Evolutionary conservation across 2,888 invertebrate species (phyloP).

Genomic region (Pyrrhia umbra): DNA sequence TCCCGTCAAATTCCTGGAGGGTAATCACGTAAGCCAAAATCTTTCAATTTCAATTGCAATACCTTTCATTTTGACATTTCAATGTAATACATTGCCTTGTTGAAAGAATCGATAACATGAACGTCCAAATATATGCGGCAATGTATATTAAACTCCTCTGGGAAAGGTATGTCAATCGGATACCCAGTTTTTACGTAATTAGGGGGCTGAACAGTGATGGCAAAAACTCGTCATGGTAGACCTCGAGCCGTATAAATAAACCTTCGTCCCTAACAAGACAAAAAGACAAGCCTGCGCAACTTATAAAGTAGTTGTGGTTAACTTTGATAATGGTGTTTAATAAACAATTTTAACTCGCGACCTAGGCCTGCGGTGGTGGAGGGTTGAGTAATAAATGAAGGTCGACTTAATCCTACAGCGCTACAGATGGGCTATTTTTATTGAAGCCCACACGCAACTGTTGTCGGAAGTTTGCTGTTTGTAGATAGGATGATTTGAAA

Average conservation of each 20-base stretch:
- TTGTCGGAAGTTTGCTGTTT: constrained; percentile 8
- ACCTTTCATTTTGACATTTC: too few relatives aligned
- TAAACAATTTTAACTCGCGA: constrained; percentile 60
- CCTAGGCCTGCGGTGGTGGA: constrained; percentile 40
- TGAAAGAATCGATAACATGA: too few relatives aligned
- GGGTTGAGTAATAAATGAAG: constrained; percentile 61
- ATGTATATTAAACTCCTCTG: too few relatives aligned
- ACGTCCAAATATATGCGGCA: too few relatives aligned
- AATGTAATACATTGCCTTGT: too few relatives aligned
- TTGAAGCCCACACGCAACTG: constrained; percentile 32
- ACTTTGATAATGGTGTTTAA: constrained; percentile 61
- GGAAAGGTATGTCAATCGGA: too few relatives aligned
- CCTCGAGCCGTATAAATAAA: neutral
- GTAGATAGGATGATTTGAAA: neutral
- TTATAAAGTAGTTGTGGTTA: constrained; percentile 45
- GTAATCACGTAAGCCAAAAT: too few relatives aligned
- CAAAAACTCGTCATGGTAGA: neutral
- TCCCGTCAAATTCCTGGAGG: too few relatives aligned
- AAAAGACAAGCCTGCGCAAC: constrained; percentile 41
- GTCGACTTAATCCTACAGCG: constrained; percentile 45
- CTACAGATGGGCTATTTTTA: constrained; percentile 50
- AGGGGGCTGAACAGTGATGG: neutral
- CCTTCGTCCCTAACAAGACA: constrained; percentile 44
- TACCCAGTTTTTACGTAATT: too few relatives aligned
- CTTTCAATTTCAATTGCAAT: too few relatives aligned